phyloP scores from a whole-genome alignment of 2,888 invertebrate species.

The Spilosoma lubricipeda region DNA sequence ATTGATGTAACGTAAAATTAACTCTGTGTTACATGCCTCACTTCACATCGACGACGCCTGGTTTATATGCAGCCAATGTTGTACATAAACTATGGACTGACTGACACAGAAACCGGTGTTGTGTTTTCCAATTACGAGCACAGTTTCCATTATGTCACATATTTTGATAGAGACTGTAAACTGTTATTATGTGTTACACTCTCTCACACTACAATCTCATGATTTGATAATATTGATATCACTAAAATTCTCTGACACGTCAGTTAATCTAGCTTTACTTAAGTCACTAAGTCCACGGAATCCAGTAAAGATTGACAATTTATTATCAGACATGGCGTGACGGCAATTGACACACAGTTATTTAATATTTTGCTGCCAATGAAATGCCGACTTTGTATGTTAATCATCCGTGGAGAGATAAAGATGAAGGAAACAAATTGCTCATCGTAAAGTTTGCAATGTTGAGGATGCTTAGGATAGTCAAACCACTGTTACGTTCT shows the following conservation, averaged over 20 bases:
- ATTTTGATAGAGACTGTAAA: neutral
- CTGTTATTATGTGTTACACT: neutral
- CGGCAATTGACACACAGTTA: neutral
- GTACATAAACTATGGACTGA: neutral
- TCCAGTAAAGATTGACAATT: neutral
- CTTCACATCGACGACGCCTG: neutral
- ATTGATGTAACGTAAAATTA: neutral
- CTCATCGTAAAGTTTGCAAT: neutral
- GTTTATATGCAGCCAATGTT: neutral
- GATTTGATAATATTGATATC: neutral
- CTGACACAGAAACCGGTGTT: neutral
- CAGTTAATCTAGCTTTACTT: neutral
- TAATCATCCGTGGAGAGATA: neutral
- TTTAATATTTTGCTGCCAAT: neutral
- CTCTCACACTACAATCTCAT: neutral
- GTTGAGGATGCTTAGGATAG: neutral
- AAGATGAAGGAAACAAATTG: neutral
- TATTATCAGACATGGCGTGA: neutral
- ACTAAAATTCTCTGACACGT: neutral
- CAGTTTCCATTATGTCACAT: neutral
- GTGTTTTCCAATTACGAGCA: neutral
- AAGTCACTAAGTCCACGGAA: neutral
- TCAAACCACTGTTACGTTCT: neutral
- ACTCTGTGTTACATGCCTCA: neutral
- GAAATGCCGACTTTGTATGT: neutral